phyloP scores from a whole-genome alignment of 2,888 invertebrate genomes.

The Chaetogeoica ovagalla region DNA sequence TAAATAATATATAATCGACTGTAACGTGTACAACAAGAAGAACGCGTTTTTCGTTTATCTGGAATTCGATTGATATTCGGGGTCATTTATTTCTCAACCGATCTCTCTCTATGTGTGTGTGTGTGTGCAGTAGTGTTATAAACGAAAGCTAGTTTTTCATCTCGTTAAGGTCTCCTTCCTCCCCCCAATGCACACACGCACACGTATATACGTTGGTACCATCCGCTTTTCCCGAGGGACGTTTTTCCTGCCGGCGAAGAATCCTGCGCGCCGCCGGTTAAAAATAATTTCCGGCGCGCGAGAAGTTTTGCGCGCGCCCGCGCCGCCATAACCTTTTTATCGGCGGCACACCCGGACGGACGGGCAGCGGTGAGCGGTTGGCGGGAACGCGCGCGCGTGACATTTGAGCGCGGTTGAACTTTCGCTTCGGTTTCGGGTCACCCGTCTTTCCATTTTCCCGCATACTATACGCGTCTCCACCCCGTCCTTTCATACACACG shows the following conservation, averaged over 20 bases:
- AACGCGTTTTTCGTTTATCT: too few species aligned
- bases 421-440: conserved; percentile 51
- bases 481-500: neutral
- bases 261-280: conserved; percentile 24
- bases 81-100: too few species aligned
- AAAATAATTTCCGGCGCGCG: conserved; percentile 51
- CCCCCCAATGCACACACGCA: too few species aligned
- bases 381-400: conserved; percentile 41
- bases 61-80: too few species aligned
- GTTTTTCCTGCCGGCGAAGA: conserved; percentile 15
- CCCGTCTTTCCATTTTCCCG: conserved; percentile 41
- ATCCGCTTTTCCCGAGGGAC: conserved; percentile 27
- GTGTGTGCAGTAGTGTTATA: too few species aligned
- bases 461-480: neutral
- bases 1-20: too few species aligned
- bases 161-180: conserved; percentile 27
- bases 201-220: neutral
- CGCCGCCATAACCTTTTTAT: conserved; percentile 48
- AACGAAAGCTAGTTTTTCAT: conserved; percentile 35
- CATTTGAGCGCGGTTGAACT: conserved; percentile 52
- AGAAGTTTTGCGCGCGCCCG: conserved; percentile 34
- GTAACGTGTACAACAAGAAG: too few species aligned
- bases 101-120: too few species aligned
- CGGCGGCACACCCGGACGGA: conserved; percentile 11
- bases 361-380: neutral